phyloP scores from a whole-genome alignment of 2,888 invertebrate genomes.

The Drosophila paranaensis region DNA sequence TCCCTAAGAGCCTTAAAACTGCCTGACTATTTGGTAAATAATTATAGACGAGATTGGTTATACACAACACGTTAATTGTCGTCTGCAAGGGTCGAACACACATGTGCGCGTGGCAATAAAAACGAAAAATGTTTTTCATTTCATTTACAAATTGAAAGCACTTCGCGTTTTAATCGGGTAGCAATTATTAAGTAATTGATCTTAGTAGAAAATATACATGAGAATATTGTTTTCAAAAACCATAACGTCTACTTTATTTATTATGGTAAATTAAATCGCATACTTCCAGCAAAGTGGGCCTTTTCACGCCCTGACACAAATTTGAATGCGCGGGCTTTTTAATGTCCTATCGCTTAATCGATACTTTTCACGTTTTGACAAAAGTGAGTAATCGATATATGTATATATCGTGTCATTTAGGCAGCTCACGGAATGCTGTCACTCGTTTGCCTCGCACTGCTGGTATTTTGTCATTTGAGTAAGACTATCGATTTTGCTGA shows the following conservation, averaged over 20 bases:
- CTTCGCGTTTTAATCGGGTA: conserved; percentile 24
- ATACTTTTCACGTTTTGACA: neutral
- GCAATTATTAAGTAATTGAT: conserved; percentile 1
- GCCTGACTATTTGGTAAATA: conserved; percentile 15
- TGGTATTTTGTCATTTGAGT: conserved; percentile 1
- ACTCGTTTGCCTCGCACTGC: neutral
- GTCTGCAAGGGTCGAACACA: conserved; percentile 25
- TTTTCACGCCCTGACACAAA: neutral
- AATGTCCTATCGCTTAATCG: neutral
- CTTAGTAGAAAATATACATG: conserved; percentile 12
- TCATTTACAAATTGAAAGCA: conserved; percentile 24
- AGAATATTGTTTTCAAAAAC: conserved; percentile 3
- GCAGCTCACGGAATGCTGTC: neutral
- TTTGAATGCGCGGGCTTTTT: neutral
- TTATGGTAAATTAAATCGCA: neutral
- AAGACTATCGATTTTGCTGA: conserved; percentile 1
- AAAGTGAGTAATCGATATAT: neutral
- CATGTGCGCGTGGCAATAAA: conserved; percentile 47
- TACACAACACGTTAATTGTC: conserved; percentile 4
- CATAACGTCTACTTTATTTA: neutral
- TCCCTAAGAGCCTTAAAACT: conserved; percentile 31
- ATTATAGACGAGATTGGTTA: conserved; percentile 7
- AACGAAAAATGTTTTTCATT: conserved; percentile 23
- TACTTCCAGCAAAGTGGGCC: too few species aligned
- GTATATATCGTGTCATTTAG: neutral